Evolutionary conservation across 2,113 vertebrate genomes (phyloP), one percentile per base, ranked within the genome.

Genomic region (Hippocampus comes): DNA sequence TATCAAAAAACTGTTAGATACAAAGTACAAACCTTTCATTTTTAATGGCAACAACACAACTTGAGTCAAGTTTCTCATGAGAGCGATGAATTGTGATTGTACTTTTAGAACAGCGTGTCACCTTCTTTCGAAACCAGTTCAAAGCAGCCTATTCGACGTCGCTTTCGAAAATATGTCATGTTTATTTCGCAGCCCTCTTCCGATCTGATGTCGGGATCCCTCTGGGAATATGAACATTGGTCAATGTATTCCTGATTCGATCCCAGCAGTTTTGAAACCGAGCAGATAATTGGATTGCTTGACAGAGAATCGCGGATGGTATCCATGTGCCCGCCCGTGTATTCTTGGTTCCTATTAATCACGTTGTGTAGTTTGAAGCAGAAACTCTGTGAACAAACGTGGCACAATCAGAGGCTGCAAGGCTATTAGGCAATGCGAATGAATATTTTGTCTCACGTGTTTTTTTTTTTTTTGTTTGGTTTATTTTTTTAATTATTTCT

Each of bases 21-120:
- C 93, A 91, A 93, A 89, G 90, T 93, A 94, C 91, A 93, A 91
- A 93, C 86, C 89, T 77, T 86, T 87, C 71, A 87, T 90, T 91
- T 87, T 86, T 87, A 92, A 38, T 93, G 92, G 91, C 89, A 72
- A 92, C 89, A 87, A 88, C 84, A 90, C 86, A 85, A 90, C 81
- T 89, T 34, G 73, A 84, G 70, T 91, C 86, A 82, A 80, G 53
- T 86, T 90, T 83, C 81, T 87, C 78, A 73, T 82, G 83, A 74
- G 86, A 78, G 59, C 18, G 78, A 83, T 88, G 88, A 72, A 83
- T 60, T 69, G 81, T 85, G 75, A 88, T 84, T 79, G 79, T 82
- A 80, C 81, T 73, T 38, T 83, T 80, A 56, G 70, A 61, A 61
- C 59, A 20, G 27, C 30, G 53, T 23, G 53, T 11, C 27, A 6